phyloP scores from a whole-genome alignment of 2,888 invertebrate species.

The Ashinkailepas kermadecensis region DNA sequence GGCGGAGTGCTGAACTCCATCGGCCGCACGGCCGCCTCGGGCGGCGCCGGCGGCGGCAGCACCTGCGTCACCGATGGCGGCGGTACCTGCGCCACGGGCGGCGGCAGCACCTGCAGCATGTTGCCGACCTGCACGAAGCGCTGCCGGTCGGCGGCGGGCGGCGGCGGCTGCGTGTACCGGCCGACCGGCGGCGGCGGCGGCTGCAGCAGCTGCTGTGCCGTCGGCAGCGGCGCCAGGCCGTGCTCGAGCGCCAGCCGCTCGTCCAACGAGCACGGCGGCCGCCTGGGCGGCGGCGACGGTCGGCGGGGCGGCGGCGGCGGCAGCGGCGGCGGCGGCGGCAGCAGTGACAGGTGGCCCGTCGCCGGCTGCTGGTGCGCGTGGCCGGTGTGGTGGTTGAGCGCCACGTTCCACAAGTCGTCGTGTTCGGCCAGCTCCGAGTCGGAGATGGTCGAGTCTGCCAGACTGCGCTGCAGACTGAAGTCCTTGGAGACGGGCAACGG shows the following conservation, averaged over 20 bases:
- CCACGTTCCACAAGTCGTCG: constrained; percentile 23
- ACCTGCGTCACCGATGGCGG: not conserved
- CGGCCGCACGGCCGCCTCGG: not conserved
- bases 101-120: constrained; percentile 53
- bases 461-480: constrained; percentile 12
- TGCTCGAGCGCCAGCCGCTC: constrained; percentile 54
- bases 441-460: constrained; percentile 50
- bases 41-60: not conserved
- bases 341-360: constrained; percentile 14
- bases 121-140: constrained; percentile 49
- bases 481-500: not conserved
- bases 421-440: constrained; percentile 44
- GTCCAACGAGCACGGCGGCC: constrained; percentile 49
- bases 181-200: constrained; percentile 2
- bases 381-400: constrained; percentile 26
- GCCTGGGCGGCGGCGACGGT: constrained; percentile 47
- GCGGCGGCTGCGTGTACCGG: constrained; percentile 1
- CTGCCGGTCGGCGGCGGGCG: not conserved
- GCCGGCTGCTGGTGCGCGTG: constrained; percentile 26
- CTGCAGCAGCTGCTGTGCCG: constrained; percentile 18
- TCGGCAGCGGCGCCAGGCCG: constrained; percentile 43
- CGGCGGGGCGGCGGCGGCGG: constrained; percentile 24
- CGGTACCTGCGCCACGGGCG: constrained; percentile 28
- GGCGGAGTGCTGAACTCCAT: not conserved
- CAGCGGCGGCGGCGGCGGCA: constrained; percentile 20